phyloP scores from a whole-genome alignment of 1,140 invertebrate species.

The Pomacea maculata region DNA sequence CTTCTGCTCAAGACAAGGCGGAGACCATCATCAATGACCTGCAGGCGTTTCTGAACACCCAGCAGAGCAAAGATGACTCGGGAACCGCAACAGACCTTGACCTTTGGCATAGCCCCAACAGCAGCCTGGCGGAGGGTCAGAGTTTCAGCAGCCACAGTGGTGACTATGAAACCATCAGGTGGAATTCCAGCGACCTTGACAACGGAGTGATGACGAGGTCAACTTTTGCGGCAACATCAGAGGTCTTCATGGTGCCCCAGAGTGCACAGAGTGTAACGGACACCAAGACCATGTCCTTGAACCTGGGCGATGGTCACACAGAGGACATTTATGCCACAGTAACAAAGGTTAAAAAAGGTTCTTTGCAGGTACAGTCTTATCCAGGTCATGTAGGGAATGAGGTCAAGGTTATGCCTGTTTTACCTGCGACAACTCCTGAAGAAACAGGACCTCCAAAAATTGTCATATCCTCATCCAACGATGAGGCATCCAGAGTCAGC shows the following conservation, averaged over 20 bases:
- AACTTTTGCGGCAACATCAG: background rate
- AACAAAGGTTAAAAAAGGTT: too few species aligned
- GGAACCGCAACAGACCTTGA: constrained; percentile 1
- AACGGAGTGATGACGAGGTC: background rate
- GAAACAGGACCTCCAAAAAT: too few species aligned
- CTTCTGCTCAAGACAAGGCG: constrained; percentile 16
- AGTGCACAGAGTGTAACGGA: background rate
- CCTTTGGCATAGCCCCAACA: background rate
- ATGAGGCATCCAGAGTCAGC: too few species aligned
- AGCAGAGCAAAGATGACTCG: constrained; percentile 14
- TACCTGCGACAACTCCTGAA: too few species aligned
- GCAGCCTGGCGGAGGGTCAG: background rate
- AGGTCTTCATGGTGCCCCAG: background rate
- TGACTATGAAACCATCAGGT: background rate
- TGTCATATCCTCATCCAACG: too few species aligned
- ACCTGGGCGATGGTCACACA: too few species aligned
- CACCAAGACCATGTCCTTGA: too few species aligned
- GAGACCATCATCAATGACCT: constrained; percentile 20
- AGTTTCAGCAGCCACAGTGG: background rate
- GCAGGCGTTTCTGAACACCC: constrained; percentile 14
- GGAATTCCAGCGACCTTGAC: background rate
- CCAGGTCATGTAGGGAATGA: too few species aligned
- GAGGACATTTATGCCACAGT: too few species aligned
- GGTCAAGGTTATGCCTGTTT: too few species aligned
- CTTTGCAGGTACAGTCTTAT: too few species aligned